These are phyloP conservation scores for Parazoanthus atlanticus DNA, from an alignment of 92 coral and sea anemone species.

Conservation along the genomic window DNA sequence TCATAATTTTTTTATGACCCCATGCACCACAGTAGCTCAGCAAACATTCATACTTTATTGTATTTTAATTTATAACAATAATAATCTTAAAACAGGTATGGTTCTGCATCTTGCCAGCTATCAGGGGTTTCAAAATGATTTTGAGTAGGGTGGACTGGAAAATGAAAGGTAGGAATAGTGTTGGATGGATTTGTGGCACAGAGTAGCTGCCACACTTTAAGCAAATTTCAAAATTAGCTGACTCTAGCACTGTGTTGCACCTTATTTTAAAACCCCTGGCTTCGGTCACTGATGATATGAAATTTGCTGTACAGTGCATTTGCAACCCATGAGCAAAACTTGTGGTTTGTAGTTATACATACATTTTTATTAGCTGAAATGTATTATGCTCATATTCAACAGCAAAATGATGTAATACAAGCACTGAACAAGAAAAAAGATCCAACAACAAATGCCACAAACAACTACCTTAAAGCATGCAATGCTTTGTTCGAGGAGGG, in stretches of 20 bases:
- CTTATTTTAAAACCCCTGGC: slow-evolving; percentile 8
- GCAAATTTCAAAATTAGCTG: slow-evolving; percentile 11
- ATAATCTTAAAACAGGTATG: background rate
- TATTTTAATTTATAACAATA: background rate
- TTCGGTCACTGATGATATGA: slow-evolving; percentile 9
- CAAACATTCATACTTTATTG: background rate
- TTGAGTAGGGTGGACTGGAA: background rate
- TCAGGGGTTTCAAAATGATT: background rate
- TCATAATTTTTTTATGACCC: slow-evolving; percentile 3
- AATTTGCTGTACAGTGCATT: background rate
- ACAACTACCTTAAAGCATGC: slow-evolving; percentile 56
- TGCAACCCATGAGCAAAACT: slow-evolving; percentile 12
- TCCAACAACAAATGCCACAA: slow-evolving; percentile 35
- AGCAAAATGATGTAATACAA: slow-evolving; percentile 29
- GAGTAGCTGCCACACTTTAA: background rate
- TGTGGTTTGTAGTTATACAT: slow-evolving; percentile 21
- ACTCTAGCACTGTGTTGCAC: slow-evolving; percentile 6
- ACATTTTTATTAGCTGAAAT: slow-evolving; percentile 14
- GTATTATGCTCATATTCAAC: slow-evolving; percentile 3
- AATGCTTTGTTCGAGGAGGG: slow-evolving; percentile 61
- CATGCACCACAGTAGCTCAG: background rate
- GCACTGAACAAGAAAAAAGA: slow-evolving; percentile 23
- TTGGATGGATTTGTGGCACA: slow-evolving; percentile 1
- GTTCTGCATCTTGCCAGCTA: slow-evolving; percentile 5
- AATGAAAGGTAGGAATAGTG: slow-evolving; percentile 1